phyloP scores from a whole-genome alignment of 2,113 vertebrate genomes.

The Pangasianodon hypophthalmus region DNA sequence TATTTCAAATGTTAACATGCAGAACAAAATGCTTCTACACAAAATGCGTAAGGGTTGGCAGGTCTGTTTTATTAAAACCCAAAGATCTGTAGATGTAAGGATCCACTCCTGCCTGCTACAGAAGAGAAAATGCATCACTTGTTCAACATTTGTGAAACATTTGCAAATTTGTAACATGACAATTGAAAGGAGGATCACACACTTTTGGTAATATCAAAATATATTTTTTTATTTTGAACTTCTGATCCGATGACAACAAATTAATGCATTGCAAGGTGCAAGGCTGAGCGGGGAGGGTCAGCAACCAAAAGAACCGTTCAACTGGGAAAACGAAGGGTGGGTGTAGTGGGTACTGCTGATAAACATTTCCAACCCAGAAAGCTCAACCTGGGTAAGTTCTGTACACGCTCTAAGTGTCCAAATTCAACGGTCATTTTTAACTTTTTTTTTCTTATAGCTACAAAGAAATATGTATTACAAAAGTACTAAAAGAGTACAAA shows the following conservation, averaged over 20 bases:
- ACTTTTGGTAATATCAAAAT: slow-evolving; percentile 93
- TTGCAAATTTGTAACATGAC: neutral
- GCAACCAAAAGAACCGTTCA: slow-evolving; percentile 82
- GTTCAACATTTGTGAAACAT: neutral
- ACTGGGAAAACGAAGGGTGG: slow-evolving; percentile 43
- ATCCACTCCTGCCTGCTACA: neutral
- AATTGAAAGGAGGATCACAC: slow-evolving; percentile 50
- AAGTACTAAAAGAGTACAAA: slow-evolving; percentile 94
- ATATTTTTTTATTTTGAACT: slow-evolving; percentile 99
- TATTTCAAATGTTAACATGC: neutral
- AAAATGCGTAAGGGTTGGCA: neutral
- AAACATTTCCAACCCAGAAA: slow-evolving; percentile 82
- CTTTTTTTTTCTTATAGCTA: slow-evolving; percentile 79
- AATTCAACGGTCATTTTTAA: slow-evolving; percentile 74
- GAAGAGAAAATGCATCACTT: neutral
- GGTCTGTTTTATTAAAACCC: neutral
- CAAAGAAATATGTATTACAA: slow-evolving; percentile 92
- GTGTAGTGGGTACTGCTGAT: slow-evolving; percentile 69
- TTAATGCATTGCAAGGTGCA: slow-evolving; percentile 86
- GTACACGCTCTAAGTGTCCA: slow-evolving; percentile 86
- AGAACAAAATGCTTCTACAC: neutral
- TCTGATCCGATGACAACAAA: slow-evolving; percentile 97
- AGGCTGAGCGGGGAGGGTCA: slow-evolving; percentile 69
- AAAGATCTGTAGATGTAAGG: neutral
- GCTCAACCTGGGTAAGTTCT: slow-evolving; percentile 81